Conservation (phyloP, 2,797 vertebrate species). For the Synaphobranchus kaupii region DNA sequence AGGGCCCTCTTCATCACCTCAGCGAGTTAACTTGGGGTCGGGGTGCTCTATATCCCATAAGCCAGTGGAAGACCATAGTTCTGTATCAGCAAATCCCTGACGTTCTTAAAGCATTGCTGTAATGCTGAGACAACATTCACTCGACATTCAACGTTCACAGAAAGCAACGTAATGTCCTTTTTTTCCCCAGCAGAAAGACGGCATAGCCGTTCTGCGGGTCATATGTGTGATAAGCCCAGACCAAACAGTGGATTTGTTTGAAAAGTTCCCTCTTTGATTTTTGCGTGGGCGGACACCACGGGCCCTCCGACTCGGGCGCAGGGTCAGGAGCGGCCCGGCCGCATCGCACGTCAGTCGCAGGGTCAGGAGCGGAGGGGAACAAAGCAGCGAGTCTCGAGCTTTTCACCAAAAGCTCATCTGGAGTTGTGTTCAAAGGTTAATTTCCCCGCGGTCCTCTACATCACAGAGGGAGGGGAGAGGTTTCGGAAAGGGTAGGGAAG, state of each 20-base stretch:
- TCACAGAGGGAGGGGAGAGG: background rate
- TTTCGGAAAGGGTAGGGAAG: background rate
- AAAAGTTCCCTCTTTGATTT: background rate
- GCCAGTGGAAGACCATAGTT: background rate
- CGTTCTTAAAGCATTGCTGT: background rate
- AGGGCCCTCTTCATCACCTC: background rate
- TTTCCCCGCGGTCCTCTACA: background rate
- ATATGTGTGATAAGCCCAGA: background rate
- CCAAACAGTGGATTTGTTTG: background rate
- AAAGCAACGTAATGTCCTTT: background rate
- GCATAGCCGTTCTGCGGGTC: no score
- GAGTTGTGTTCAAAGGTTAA: background rate
- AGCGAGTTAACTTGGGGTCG: background rate
- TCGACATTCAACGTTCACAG: background rate
- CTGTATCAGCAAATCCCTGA: background rate
- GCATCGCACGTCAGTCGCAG: no score
- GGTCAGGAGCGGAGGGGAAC: background rate
- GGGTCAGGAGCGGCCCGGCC: background rate
- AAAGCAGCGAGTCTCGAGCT: background rate
- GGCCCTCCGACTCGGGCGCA: background rate
- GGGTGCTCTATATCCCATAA: background rate
- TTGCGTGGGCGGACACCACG: background rate
- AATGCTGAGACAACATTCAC: background rate
- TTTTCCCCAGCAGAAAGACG: background rate
- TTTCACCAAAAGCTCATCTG: background rate